Conservation (phyloP, 2,113 vertebrate genomes). For the Cavia aperea region DNA sequence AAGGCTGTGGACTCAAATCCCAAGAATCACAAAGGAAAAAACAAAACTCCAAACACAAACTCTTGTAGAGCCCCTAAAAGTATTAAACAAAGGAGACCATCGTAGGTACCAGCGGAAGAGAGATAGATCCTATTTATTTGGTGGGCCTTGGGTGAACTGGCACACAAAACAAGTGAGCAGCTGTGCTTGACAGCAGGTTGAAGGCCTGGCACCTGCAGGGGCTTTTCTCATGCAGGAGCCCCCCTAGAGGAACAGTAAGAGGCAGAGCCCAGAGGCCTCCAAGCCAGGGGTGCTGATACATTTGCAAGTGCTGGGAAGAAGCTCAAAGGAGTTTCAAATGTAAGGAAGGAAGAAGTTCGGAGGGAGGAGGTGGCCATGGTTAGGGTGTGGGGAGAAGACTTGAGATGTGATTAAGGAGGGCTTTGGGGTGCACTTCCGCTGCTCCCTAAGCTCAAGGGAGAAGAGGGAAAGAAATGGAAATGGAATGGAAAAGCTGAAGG, state of each 20-base stretch:
- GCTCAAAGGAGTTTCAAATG: background rate
- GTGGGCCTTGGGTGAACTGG: background rate
- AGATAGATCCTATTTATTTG: background rate
- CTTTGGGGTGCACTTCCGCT: background rate
- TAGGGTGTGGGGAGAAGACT: rapidly evolving
- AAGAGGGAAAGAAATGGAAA: background rate
- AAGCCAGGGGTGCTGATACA: background rate
- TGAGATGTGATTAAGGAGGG: background rate
- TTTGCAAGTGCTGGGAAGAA: background rate
- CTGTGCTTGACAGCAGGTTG: background rate
- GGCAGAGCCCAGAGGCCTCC: background rate
- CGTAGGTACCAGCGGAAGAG: background rate
- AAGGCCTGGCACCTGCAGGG: background rate
- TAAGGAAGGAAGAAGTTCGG: background rate
- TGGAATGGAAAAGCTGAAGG: background rate
- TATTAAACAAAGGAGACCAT: background rate
- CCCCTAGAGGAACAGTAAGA: background rate
- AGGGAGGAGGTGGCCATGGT: background rate
- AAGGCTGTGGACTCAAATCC: background rate
- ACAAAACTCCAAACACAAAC: background rate
- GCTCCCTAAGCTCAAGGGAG: background rate
- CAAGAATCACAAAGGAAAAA: background rate
- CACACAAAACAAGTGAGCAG: background rate
- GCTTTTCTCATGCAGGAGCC: background rate
- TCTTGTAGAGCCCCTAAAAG: background rate